These are phyloP conservation scores for Halichondria panicea DNA, from an alignment of 37 sponge, comb jelly and placozoan genomes.

Conservation along the genomic window DNA sequence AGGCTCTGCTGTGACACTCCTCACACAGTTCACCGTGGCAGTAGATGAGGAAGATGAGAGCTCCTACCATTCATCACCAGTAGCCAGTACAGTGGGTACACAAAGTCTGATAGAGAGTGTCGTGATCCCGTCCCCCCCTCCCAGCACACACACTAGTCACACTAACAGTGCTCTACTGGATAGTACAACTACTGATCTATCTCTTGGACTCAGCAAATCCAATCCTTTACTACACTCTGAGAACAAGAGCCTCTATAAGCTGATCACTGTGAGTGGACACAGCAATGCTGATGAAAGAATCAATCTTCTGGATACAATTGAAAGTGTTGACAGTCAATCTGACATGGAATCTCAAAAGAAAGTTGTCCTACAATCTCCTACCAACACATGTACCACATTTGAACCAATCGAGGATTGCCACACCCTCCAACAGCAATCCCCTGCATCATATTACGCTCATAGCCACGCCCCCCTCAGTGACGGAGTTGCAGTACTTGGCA, in stretches of 20 bases:
- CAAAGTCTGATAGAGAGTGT: conserved; percentile 57
- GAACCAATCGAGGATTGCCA: too few species aligned
- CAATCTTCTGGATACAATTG: too few species aligned
- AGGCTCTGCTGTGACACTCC: conserved; percentile 7
- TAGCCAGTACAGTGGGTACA: conserved; percentile 31
- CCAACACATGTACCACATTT: too few species aligned
- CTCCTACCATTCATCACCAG: neutral
- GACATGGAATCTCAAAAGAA: too few species aligned
- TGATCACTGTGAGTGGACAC: too few species aligned
- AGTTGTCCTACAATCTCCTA: too few species aligned
- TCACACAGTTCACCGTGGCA: neutral
- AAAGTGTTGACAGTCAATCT: too few species aligned
- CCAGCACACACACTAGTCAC: conserved; percentile 6
- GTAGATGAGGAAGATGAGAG: conserved; percentile 3
- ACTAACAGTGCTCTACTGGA: conserved; percentile 9
- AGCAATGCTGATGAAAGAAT: too few species aligned
- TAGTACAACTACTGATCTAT: neutral
- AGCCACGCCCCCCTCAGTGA: conserved; percentile 60
- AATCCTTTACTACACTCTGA: too few species aligned
- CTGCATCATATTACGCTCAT: conserved; percentile 69
- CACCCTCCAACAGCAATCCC: too few species aligned
- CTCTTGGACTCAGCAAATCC: too few species aligned
- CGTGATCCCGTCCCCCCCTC: conserved; percentile 33
- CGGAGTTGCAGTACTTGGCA: conserved; percentile 56
- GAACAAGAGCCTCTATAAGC: too few species aligned